phyloP scores from a whole-genome alignment of 1,140 invertebrate species.

The Meteorus sp. region DNA sequence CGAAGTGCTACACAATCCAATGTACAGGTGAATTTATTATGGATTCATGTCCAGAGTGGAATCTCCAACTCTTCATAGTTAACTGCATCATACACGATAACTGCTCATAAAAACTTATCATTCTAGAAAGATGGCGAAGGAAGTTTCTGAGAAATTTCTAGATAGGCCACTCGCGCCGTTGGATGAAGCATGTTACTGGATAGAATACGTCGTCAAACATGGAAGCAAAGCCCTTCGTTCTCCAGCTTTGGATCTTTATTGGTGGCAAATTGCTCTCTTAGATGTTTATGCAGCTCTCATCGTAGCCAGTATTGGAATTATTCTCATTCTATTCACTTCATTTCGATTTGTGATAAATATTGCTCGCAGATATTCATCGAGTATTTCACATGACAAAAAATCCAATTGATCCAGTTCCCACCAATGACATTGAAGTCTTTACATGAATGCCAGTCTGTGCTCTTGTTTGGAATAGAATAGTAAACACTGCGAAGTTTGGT shows the following conservation, averaged over 20 bases:
- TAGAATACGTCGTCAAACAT: conserved; percentile 63
- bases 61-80: background rate
- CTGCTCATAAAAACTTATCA: conserved; percentile 17
- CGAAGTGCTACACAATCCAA: conserved; percentile 40
- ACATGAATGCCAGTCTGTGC: no score
- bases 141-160: conserved; percentile 36
- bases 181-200: conserved; percentile 63
- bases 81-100: no score
- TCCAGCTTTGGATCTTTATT: conserved; percentile 45
- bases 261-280: conserved; percentile 57
- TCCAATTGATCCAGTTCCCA: no score
- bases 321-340: no score
- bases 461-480: no score
- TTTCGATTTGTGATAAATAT: no score
- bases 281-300: conserved; percentile 40
- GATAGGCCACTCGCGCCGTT: conserved; percentile 56
- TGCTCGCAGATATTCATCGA: no score
- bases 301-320: background rate
- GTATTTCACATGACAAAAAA: no score
- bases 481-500: no score
- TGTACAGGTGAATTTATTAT: conserved; percentile 39
- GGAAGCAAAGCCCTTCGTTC: conserved; percentile 55
- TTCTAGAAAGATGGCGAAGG: conserved; percentile 32
- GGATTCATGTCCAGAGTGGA: background rate
- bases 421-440: no score